Evolutionary conservation across 2,797 vertebrate genomes (phyloP), one percentile per base, ranked within the genome.

Genomic region (Enteromius viviparus): DNA sequence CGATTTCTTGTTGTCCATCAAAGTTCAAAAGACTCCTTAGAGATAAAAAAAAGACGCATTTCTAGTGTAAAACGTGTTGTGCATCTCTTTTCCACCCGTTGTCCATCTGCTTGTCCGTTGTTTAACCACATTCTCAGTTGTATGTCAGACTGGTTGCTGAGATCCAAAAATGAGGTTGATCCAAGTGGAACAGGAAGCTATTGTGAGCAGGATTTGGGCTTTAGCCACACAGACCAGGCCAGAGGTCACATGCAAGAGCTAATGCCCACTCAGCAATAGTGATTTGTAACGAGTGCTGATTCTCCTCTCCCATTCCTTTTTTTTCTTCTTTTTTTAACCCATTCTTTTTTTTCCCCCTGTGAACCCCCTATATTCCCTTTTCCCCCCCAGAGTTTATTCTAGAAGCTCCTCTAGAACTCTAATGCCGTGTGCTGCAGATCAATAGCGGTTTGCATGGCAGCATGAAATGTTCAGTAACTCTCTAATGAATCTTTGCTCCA

Each of bases 191-290:
- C 93, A 95, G 94, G 94, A 96, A 95, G 91, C 92, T 93, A 93
- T 95, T 96, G 94, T 96, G 93, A 93, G 90, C 91, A 92, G 94
- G 93, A 93, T 96, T 96, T 95, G 89, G 93, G 93, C 92, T 95
- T 95, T 95, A 92, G 93, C 91, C 92, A 75, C 90, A 93, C 92
- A 93, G 93, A 90, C 92, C 84, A 86, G 87, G 91, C 88, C 89
- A 2, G 87, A 91, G 93, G 93, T 96, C 94, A 95, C 91, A 94
- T 92, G 94, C 94, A 92, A 95, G 90, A 92, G 89, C 91, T 95
- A 93, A 94, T 94, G 93, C 91, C 93, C 93, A 92, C 91, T 96
- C 91, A 95, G 91, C 92, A 92, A 89, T 95, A 95, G 90, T 93
- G 91, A 92, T 92, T 92, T 93, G 89, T 85, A 88, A 85, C 88